Conservation (phyloP, 2,888 invertebrate species). For the Pterostichus madidus region DNA sequence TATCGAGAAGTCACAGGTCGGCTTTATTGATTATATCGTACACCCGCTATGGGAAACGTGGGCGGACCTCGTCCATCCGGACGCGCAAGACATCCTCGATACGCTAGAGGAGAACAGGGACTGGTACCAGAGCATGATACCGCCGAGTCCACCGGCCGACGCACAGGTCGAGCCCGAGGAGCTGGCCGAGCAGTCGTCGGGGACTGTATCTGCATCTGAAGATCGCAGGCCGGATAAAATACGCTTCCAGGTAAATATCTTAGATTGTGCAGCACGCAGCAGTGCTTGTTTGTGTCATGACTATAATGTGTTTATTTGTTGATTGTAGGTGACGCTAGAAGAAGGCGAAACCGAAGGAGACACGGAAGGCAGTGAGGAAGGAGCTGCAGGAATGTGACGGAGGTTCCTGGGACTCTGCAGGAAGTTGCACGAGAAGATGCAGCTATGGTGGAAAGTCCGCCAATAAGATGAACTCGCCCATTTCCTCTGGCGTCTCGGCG, state of each 20-base stretch:
- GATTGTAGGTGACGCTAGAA: conserved; percentile 88
- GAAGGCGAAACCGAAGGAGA: conserved; percentile 86
- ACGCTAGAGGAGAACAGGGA: conserved; percentile 99
- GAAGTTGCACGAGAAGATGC: conserved; percentile 93
- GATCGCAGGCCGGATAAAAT: conserved; percentile 80
- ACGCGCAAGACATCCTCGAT: conserved; percentile 98
- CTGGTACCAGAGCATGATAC: conserved; percentile 97
- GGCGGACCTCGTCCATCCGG: conserved; percentile 99
- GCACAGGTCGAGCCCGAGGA: conserved; percentile 78
- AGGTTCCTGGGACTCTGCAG: conserved; percentile 94
- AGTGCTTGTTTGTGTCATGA: not conserved
- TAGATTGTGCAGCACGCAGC: conserved; percentile 69
- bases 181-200: conserved; percentile 77
- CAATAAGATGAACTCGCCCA: conserved; percentile 76
- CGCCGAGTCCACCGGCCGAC: conserved; percentile 92
- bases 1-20: conserved; percentile 99
- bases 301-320: not conserved
- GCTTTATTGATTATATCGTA: conserved; percentile 99
- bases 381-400: conserved; percentile 92
- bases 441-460: conserved; percentile 93
- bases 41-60: conserved; percentile 99
- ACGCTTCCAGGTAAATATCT: conserved; percentile 82
- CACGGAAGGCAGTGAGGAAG: conserved; percentile 79
- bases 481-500: conserved; percentile 52
- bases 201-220: conserved; percentile 69